Percentiles rank a stretch among this genome's conserved stretches.
phyloP scores from a whole-genome alignment of 2,888 invertebrate genomes.

The Apotomis betuletana region DNA sequence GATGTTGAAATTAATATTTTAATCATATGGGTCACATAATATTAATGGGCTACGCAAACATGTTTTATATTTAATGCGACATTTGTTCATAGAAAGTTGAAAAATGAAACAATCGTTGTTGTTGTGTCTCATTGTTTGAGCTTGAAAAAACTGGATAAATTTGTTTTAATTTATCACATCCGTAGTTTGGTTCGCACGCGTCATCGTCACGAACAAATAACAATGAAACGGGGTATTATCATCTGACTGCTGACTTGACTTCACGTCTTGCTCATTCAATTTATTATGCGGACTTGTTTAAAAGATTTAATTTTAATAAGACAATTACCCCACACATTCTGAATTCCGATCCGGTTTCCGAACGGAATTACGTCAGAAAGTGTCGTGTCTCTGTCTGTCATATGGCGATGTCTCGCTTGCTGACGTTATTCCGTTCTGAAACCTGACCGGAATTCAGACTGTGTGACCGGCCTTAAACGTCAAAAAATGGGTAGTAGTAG shows the following conservation, averaged over 20 bases:
- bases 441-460: too few species aligned
- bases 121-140: slow-evolving; percentile 30
- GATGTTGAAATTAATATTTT: background rate
- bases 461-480: too few species aligned
- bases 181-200: slow-evolving; percentile 35
- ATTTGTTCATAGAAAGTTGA: background rate
- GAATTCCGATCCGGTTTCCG: too few species aligned
- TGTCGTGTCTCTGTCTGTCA: too few species aligned
- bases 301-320: background rate
- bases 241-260: background rate
- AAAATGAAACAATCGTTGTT: background rate
- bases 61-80: background rate
- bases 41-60: background rate
- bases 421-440: too few species aligned
- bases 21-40: background rate
- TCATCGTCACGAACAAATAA: slow-evolving; percentile 20
- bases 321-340: too few species aligned
- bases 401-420: too few species aligned
- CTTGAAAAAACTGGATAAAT: slow-evolving; percentile 30
- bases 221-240: slow-evolving; percentile 27
- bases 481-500: too few species aligned
- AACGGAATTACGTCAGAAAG: too few species aligned
- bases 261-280: background rate
- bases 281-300: background rate
- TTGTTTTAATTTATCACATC: slow-evolving; percentile 39